Percentiles rank a stretch among this genome's conserved stretches.
These are phyloP conservation scores for Eupithecia exiguata DNA, from an alignment of 2,888 invertebrate genomes.

Conservation along the genomic window DNA sequence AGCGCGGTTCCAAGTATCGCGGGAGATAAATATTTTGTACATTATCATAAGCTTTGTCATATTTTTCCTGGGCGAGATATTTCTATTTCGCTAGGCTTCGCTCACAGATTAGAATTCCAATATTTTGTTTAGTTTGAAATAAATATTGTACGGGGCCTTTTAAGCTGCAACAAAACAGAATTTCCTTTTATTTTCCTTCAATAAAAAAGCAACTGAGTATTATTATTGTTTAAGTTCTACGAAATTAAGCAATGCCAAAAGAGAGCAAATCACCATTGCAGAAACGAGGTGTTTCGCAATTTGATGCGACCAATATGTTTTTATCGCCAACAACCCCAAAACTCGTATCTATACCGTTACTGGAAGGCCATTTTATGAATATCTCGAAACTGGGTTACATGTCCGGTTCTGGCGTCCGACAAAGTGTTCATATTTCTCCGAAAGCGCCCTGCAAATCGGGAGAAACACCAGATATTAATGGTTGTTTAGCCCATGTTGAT, in stretches of 20 bases:
- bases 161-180: neutral
- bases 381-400: slow-evolving; percentile 24
- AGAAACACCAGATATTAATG: slow-evolving; percentile 14
- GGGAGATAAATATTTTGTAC: slow-evolving; percentile 14
- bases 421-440: slow-evolving; percentile 32
- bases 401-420: slow-evolving; percentile 23
- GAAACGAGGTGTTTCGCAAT: neutral
- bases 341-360: neutral
- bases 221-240: neutral
- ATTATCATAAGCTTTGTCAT: slow-evolving; percentile 13
- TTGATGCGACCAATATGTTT: slow-evolving; percentile 2
- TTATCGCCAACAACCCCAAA: neutral
- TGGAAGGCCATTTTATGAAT: slow-evolving; percentile 14
- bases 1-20: slow-evolving; percentile 11
- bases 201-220: neutral
- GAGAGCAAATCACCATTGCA: neutral
- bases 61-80: slow-evolving; percentile 37
- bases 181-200: neutral
- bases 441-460: slow-evolving; percentile 28
- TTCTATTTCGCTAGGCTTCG: slow-evolving; percentile 26
- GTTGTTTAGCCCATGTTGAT: slow-evolving; percentile 34
- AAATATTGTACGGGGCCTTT: neutral
- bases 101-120: neutral
- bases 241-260: neutral
- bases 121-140: neutral